Conservation (phyloP, 1,140 invertebrate species). For the Ceratina calcarata region DNA sequence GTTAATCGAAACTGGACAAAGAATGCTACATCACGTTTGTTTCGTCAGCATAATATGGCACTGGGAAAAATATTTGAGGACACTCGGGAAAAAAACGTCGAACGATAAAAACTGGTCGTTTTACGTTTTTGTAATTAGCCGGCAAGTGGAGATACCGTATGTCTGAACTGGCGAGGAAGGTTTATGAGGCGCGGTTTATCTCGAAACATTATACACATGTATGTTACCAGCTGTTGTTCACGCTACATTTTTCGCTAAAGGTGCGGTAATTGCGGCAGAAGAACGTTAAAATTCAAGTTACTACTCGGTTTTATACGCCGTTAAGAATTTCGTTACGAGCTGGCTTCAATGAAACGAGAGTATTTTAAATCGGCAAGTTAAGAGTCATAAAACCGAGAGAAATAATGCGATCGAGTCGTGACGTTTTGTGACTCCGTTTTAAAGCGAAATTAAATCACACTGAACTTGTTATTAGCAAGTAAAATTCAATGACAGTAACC, state of each 20-base stretch:
- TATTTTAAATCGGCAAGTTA: no score
- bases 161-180: background rate
- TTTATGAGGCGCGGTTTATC: background rate
- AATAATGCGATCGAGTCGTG: no score
- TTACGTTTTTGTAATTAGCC: slow-evolving; percentile 21
- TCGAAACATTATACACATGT: background rate
- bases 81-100: background rate
- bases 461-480: no score
- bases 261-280: background rate
- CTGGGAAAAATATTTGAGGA: background rate
- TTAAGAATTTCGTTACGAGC: background rate
- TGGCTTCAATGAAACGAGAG: background rate
- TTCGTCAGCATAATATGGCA: background rate
- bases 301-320: background rate
- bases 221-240: background rate
- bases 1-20: no score
- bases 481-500: no score
- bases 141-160: background rate
- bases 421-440: no score
- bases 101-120: background rate
- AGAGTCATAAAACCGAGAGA: no score
- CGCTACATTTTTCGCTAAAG: background rate
- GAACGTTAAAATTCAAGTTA: background rate
- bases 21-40: background rate
- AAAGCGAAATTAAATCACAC: no score